Evolutionary conservation across 2,888 invertebrate genomes (phyloP).

Genomic region (Dasypogon diadema): DNA sequence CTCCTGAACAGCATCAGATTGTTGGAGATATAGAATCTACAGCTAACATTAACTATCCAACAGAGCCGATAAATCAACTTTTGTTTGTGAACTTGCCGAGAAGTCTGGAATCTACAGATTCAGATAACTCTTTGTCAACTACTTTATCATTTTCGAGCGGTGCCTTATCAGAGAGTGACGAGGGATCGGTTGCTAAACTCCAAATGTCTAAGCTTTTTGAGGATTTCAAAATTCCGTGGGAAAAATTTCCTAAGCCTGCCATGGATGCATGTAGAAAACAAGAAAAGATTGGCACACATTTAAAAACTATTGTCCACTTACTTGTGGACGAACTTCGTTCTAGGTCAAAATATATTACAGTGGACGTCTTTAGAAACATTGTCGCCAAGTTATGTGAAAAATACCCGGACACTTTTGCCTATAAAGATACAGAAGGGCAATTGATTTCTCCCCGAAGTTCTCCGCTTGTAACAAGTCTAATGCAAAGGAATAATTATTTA

Average conservation of each 20-base stretch:
- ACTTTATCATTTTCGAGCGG: constrained; percentile 20
- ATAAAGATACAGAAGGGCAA: neutral
- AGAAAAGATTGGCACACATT: constrained; percentile 6
- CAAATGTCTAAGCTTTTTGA: neutral
- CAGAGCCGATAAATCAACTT: neutral
- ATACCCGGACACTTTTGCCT: constrained; percentile 21
- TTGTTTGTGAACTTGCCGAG: neutral
- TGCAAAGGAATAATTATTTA: constrained; percentile 35
- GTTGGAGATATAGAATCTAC: neutral
- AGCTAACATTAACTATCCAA: neutral
- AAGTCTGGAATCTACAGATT: neutral
- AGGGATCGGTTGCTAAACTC: neutral
- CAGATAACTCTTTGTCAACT: constrained; percentile 1
- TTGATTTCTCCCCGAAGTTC: constrained; percentile 12
- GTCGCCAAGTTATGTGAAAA: neutral
- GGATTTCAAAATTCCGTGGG: constrained; percentile 24
- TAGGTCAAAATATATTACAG: constrained; percentile 8
- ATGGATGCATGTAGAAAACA: neutral
- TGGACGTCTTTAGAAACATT: constrained; percentile 1
- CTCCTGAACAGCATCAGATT: neutral
- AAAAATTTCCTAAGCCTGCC: constrained; percentile 17
- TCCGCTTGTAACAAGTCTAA: constrained; percentile 7
- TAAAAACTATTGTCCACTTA: constrained; percentile 22
- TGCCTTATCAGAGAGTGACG: neutral
- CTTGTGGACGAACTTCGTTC: constrained; percentile 21